Conservation (phyloP, 2,888 invertebrate genomes). For the Onchidella celtica region DNA sequence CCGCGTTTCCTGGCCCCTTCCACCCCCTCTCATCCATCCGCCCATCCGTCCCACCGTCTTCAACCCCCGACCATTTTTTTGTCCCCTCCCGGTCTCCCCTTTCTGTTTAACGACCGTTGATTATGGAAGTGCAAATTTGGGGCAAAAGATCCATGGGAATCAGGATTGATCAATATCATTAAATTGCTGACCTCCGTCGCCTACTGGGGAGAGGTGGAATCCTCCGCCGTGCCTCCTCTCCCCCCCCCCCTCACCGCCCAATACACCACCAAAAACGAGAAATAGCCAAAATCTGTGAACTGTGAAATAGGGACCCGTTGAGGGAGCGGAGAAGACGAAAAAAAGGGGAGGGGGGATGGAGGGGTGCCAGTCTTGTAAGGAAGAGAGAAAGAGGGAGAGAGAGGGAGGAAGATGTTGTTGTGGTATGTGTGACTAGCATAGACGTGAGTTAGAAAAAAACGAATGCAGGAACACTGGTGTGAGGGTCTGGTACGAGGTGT, state of each 20-base stretch:
- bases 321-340: slow-evolving; percentile 7
- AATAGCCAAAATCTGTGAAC: slow-evolving; percentile 37
- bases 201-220: slow-evolving; percentile 28
- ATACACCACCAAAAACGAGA: slow-evolving; percentile 43
- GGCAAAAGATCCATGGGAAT: slow-evolving; percentile 45
- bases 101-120: slow-evolving; percentile 42
- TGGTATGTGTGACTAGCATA: too few species aligned
- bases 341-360: not conserved
- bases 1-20: too few species aligned
- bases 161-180: slow-evolving; percentile 46
- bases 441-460: too few species aligned
- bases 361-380: too few species aligned
- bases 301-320: slow-evolving; percentile 37
- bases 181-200: slow-evolving; percentile 43
- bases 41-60: too few species aligned
- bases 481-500: too few species aligned
- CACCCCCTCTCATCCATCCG: not conserved
- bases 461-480: too few species aligned
- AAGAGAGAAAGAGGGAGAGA: too few species aligned
- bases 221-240: too few species aligned
- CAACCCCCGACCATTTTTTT: not conserved
- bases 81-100: slow-evolving; percentile 33
- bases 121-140: slow-evolving; percentile 47
- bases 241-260: too few species aligned
- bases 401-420: not conserved